These are phyloP conservation scores for Neoascia interrupta DNA, from an alignment of 2,888 invertebrate genomes.

Conservation along the genomic window DNA sequence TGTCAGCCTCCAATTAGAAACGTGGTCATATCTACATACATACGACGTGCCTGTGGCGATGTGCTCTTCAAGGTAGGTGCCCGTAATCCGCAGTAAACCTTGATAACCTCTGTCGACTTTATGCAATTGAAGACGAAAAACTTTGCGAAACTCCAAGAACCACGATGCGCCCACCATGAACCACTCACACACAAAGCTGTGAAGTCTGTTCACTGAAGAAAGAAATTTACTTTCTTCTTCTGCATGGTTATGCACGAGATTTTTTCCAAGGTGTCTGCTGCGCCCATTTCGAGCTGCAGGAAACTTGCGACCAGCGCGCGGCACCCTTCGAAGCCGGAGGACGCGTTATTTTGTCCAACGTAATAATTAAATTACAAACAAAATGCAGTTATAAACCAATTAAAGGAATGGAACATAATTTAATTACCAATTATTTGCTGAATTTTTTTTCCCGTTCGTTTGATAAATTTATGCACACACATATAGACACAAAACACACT, in stretches of 20 bases:
- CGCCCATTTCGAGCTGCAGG: slow-evolving; percentile 6
- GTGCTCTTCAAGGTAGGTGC: slow-evolving; percentile 22
- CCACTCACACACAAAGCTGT: neutral
- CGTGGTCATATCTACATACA: too few species aligned
- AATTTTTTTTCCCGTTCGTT: slow-evolving; percentile 34
- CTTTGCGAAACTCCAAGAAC: too few species aligned
- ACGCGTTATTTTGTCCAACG: slow-evolving; percentile 20
- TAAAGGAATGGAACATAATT: slow-evolving; percentile 41
- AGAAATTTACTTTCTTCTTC: slow-evolving; percentile 37
- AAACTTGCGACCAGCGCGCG: neutral
- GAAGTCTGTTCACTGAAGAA: neutral
- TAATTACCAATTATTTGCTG: slow-evolving; percentile 46
- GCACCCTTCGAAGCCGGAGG: neutral
- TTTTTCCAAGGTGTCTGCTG: slow-evolving; percentile 32
- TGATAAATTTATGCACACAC: slow-evolving; percentile 53
- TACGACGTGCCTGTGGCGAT: neutral
- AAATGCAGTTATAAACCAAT: slow-evolving; percentile 53
- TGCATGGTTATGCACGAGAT: slow-evolving; percentile 64
- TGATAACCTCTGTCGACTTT: too few species aligned
- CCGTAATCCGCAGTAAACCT: too few species aligned
- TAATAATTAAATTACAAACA: slow-evolving; percentile 61
- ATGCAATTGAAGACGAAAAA: too few species aligned
- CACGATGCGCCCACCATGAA: neutral
- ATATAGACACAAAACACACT: slow-evolving; percentile 52
- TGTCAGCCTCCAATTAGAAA: slow-evolving; percentile 15